These are phyloP conservation scores for Podocnemis expansa DNA, from an alignment of 2,113 vertebrate species.

Conservation along the genomic window DNA sequence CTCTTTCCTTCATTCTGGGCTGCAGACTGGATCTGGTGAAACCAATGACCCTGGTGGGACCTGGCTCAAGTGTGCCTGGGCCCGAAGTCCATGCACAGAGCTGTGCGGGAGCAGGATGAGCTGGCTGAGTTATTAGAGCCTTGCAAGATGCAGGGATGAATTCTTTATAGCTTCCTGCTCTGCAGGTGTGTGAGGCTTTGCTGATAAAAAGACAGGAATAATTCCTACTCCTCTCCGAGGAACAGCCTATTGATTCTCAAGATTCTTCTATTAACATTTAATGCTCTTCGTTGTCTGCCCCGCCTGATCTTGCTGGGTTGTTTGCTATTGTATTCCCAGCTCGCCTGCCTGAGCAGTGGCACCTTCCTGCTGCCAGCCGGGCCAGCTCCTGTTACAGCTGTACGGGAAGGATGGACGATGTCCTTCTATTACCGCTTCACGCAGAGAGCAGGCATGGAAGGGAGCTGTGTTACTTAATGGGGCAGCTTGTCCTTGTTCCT, in stretches of 20 bases:
- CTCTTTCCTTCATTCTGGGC: neutral
- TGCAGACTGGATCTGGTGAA: too few species aligned
- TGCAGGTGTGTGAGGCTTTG: neutral
- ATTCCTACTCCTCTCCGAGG: neutral
- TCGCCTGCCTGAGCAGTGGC: too few species aligned
- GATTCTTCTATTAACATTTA: neutral
- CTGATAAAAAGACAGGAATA: neutral
- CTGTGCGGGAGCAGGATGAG: neutral
- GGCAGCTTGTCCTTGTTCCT: neutral
- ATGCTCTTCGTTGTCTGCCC: neutral
- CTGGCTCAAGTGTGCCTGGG: neutral
- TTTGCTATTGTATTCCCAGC: neutral
- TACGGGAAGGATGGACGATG: neutral
- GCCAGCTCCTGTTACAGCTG: neutral
- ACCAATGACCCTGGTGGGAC: neutral
- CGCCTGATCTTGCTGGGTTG: neutral
- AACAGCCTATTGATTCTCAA: neutral
- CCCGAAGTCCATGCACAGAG: neutral
- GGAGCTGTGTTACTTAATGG: neutral
- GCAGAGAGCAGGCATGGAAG: neutral
- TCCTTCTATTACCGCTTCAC: neutral
- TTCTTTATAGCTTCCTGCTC: neutral
- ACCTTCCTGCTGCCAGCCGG: neutral
- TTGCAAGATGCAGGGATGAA: neutral
- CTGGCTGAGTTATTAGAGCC: neutral